These are phyloP conservation scores for Huso huso DNA, from an alignment of 2,797 vertebrate genomes.

Conservation along the genomic window DNA sequence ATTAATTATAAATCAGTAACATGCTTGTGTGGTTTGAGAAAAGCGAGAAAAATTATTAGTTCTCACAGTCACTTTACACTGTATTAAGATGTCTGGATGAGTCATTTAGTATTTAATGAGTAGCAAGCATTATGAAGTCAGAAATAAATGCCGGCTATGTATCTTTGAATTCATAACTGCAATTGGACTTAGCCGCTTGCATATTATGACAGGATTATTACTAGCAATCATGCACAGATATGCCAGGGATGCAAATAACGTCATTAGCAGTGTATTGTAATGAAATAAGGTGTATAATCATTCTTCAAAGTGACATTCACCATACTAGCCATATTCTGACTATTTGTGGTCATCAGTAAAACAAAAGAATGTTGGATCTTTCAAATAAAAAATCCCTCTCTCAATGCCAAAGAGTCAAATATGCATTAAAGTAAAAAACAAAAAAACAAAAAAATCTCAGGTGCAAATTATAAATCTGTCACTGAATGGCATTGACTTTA, in stretches of 20 bases:
- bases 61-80: conserved; percentile 81
- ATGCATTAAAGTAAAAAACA: not conserved
- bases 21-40: conserved; percentile 79
- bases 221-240: conserved; percentile 84
- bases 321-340: conserved; percentile 70
- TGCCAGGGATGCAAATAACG: conserved; percentile 89
- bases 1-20: conserved; percentile 89
- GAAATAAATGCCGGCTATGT: conserved; percentile 81
- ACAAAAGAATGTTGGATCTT: conserved; percentile 32
- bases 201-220: conserved; percentile 90
- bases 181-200: conserved; percentile 77
- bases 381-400: conserved; percentile 44
- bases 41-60: conserved; percentile 83
- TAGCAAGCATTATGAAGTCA: conserved; percentile 90
- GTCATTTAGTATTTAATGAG: conserved; percentile 96
- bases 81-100: conserved; percentile 95
- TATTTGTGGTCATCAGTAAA: conserved; percentile 41
- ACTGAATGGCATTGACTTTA: conserved; percentile 8
- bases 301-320: conserved; percentile 74
- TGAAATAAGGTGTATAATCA: conserved; percentile 76
- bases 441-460: conserved; percentile 26
- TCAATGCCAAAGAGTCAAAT: conserved; percentile 38
- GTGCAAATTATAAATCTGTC: conserved; percentile 17
- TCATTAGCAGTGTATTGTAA: conserved; percentile 84
- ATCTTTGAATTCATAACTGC: conserved; percentile 74